A percentile compares a stretch with the other conserved stretches of the same genome.
Evolutionary conservation across 2,113 vertebrate genomes (phyloP).

Genomic region (Cyanoderma ruficeps): DNA sequence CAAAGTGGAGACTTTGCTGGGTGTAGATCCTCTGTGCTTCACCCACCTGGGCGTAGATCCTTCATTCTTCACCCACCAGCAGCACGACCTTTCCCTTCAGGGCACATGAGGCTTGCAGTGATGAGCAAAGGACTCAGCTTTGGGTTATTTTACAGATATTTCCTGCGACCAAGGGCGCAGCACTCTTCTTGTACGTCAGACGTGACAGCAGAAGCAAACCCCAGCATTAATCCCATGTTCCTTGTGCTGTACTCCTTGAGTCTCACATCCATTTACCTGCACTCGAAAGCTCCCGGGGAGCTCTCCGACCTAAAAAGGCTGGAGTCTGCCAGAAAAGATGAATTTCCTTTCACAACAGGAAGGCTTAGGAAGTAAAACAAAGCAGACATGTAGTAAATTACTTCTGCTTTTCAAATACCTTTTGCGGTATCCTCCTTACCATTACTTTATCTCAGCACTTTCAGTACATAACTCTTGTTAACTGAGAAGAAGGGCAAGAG

Average conservation of each 20-base stretch:
- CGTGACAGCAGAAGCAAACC: conserved; percentile 19
- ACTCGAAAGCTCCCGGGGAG: conserved; percentile 60
- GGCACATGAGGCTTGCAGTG: not conserved
- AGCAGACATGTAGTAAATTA: conserved; percentile 77
- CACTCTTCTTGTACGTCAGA: conserved; percentile 32
- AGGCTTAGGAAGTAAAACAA: conserved; percentile 76
- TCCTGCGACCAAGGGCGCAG: not conserved
- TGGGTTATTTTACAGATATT: not conserved
- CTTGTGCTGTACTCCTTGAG: conserved; percentile 27
- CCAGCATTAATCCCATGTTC: conserved; percentile 37
- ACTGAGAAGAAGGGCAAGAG: conserved; percentile 70
- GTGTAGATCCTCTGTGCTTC: not conserved
- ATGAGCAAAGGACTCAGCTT: not conserved
- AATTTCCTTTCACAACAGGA: conserved; percentile 74
- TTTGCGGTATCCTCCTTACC: conserved; percentile 70
- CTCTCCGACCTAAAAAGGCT: conserved; percentile 55
- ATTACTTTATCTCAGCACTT: conserved; percentile 78
- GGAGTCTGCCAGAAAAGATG: conserved; percentile 73
- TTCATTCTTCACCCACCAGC: not conserved
- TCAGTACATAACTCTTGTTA: conserved; percentile 68
- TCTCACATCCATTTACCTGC: conserved; percentile 70
- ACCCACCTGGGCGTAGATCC: not conserved
- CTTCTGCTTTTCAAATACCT: conserved; percentile 69
- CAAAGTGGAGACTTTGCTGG: not conserved
- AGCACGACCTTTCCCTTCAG: rapidly evolving